Base-by-base conservation (phyloP, 1,140 invertebrate species). In the Mycetomoellerius zeteki region DNA sequence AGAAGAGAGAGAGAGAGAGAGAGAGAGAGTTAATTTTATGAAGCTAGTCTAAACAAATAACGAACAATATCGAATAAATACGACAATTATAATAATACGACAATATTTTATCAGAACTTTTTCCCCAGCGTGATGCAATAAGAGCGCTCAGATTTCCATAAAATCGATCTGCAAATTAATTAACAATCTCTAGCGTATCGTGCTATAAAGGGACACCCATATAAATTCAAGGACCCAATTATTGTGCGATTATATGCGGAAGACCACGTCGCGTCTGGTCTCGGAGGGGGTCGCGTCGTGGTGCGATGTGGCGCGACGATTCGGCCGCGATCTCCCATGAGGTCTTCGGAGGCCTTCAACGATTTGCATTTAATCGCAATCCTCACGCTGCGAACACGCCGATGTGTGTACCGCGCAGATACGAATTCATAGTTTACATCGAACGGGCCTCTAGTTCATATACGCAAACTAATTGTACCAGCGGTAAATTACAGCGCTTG, bases 301-400 rank as follows among this genome's bases (percentile, higher is more conserved):
- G 62, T 33, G 62, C 30, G 56, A 33, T 64, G 64, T 8, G 33
- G 60, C 50, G 62, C 52, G 21, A 43, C 27, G 52, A 71, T 12
- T 60, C 65, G 52, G 54, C 62, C 24, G 64, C 58, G 85, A 16
- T 84, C 30, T 77, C 88, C 64, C 85, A 33, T 47, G 72, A 52
- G 77, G 58, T 72, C 88, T 86, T 72, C 24, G 82, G 24, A 65
- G 33, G 43, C 67, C 87, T 86, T 88, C 69, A 86, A 87, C 87
- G 85, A 91, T 91, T 91, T 91, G 89, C 89, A 91, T 91, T 90
- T 91, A 91, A 91, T 91, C 90, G 89, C 90, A 84, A 91, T 91
- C 84, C 89, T 77, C 87, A 76, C 19, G 21, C 86, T 47, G 69
- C 76, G 76, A 90, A 90, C 89, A 90, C 82, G 77, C 43, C 54